Evolutionary conservation across 2,113 vertebrate species (phyloP).

Genomic region (Cheilinus undulatus): DNA sequence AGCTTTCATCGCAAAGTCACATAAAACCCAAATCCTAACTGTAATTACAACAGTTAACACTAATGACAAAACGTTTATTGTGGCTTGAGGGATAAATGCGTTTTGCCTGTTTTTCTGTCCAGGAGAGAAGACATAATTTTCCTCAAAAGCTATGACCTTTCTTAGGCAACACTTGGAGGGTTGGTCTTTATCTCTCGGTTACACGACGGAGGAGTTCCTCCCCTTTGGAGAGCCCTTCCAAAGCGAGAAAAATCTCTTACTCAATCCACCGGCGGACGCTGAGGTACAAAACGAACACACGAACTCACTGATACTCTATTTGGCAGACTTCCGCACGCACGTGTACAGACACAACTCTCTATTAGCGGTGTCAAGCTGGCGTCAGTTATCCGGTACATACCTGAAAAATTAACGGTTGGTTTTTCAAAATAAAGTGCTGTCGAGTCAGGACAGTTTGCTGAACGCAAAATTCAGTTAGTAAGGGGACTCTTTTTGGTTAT

Average conservation of each 20-base stretch:
- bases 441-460: accelerated
- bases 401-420: accelerated
- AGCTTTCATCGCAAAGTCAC: too few species aligned
- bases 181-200: not conserved
- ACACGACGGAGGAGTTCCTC: not conserved
- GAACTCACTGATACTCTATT: not conserved
- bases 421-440: conserved; percentile 48
- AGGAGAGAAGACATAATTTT: too few species aligned
- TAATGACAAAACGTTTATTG: too few species aligned
- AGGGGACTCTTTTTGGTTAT: too few species aligned
- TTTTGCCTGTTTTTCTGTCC: too few species aligned
- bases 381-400: accelerated
- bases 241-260: not conserved
- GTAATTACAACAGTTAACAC: too few species aligned
- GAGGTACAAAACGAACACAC: not conserved
- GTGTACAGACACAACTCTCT: not conserved
- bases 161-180: conserved; percentile 6
- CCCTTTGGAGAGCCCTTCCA: accelerated
- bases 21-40: too few species aligned
- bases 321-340: conserved; percentile 10
- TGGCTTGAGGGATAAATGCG: too few species aligned
- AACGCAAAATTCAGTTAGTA: too few species aligned
- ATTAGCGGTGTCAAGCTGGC: not conserved
- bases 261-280: not conserved
- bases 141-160: not conserved